phyloP scores from a whole-genome alignment of 2,888 invertebrate species.

The Eristalis tenax region DNA sequence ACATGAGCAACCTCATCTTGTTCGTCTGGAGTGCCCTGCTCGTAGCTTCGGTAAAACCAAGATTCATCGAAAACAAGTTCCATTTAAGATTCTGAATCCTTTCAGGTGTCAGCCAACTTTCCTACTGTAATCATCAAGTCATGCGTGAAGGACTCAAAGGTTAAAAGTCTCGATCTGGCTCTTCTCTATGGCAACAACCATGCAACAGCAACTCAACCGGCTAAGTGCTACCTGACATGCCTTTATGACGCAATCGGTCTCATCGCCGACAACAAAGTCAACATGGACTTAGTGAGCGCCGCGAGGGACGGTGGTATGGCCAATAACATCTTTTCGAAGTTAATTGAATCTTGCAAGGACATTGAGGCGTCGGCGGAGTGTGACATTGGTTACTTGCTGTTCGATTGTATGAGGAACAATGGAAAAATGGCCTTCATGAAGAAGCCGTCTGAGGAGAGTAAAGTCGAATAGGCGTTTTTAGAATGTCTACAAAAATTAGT shows the following conservation, averaged over 20 bases:
- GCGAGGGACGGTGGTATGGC: not conserved
- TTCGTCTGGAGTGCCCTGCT: not conserved
- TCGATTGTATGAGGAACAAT: not conserved
- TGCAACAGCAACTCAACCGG: not conserved
- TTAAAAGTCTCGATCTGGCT: not conserved
- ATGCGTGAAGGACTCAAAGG: not conserved
- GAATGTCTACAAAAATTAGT: too few relatives aligned
- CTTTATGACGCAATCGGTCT: not conserved
- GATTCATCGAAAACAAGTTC: not conserved
- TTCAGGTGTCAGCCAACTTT: not conserved
- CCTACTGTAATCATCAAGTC: not conserved
- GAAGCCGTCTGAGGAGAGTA: not conserved
- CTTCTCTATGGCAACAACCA: slow-evolving; percentile 14
- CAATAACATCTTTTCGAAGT: not conserved
- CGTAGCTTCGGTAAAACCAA: not conserved
- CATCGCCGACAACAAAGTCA: not conserved
- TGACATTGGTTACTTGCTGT: not conserved
- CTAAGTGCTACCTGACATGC: slow-evolving; percentile 24
- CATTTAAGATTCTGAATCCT: not conserved
- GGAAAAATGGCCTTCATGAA: not conserved
- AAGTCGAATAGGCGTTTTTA: not conserved
- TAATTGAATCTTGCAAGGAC: not conserved
- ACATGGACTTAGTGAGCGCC: not conserved
- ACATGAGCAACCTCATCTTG: not conserved
- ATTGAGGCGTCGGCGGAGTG: not conserved